Base-by-base conservation (phyloP, 30 jellyfish, hydroid and myxozoan species). In the Hydractinia echinata region DNA sequence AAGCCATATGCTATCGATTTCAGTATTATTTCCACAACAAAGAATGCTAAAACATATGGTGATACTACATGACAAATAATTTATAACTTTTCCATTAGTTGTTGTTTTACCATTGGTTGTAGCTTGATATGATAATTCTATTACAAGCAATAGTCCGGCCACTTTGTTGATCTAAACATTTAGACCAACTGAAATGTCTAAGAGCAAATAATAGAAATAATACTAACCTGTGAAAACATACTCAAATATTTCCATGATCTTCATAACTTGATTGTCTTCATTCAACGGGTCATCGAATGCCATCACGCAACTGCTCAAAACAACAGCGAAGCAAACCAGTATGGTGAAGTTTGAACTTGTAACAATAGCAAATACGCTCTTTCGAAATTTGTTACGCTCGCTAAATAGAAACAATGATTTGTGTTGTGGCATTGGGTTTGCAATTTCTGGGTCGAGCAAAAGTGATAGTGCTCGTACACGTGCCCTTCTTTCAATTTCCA, bases 281-380 rank as follows among this genome's bases (percentile, higher is more conserved):
- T 86, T 54, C 76, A 91, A 60, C 8, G 97, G 97, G 67, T 76
- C 89, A 49, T 82, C 94, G 44, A 91, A 79, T 6, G 96, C 97
- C 85, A 91, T 15, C 53, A 80, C 16, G 30, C 82, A 7, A n/a
- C 90, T 81, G 76, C 97, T 91, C 68, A 82, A 74, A 7, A 91
- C 53, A 5, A 85, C 86, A 5, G 94, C 81, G 6, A 73, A 70
- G 4, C 71, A 51, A 78, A 89, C 77, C 20, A 86, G 4, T 61
- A 30, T 15, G 54, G 87, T 81, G 66, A 91, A 91, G 72, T 71
- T 39, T 8, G 51, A 21, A 60, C 82, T 81, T 21, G 86, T 79
- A 7, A 81, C 97, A 7, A 85, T 15, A 19, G 66, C 53, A 53
- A 68, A 82, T 58, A 89, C 76, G 30, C 53, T 20, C 51, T 7